Conservation (phyloP, 2,888 invertebrate species). For the Chaetoderma sp. region DNA sequence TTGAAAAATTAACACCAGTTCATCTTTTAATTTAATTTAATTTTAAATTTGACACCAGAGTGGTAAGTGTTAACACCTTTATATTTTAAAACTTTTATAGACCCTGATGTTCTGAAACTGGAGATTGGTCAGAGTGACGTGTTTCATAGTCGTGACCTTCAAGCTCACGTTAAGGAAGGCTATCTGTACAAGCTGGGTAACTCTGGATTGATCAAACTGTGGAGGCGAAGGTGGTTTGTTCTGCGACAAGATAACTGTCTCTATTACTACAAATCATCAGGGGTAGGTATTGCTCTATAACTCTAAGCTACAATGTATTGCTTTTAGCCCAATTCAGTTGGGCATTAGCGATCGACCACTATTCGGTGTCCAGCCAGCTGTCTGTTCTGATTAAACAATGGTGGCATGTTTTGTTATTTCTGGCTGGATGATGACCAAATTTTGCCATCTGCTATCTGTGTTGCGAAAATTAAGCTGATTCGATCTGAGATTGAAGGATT, state of each 20-base stretch:
- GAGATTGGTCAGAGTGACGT: slow-evolving; percentile 78
- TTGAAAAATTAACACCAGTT: too few relatives aligned
- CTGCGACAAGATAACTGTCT: slow-evolving; percentile 92
- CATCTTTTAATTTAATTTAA: not conserved
- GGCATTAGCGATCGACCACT: not conserved
- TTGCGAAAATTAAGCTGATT: not conserved
- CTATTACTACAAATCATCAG: slow-evolving; percentile 93
- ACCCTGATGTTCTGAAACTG: slow-evolving; percentile 83
- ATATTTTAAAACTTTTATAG: slow-evolving; percentile 48
- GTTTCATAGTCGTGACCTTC: slow-evolving; percentile 46
- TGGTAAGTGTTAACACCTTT: not conserved
- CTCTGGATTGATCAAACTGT: slow-evolving; percentile 67
- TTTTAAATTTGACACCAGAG: too few relatives aligned
- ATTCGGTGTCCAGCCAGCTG: not conserved
- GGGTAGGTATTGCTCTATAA: slow-evolving; percentile 74
- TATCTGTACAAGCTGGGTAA: slow-evolving; percentile 60
- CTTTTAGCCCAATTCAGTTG: not conserved
- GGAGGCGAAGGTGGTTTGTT: slow-evolving; percentile 92
- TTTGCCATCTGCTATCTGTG: not conserved
- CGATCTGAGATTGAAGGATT: not conserved
- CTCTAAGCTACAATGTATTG: too few relatives aligned
- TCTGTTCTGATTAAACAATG: not conserved
- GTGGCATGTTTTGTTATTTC: too few relatives aligned
- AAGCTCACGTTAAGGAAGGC: slow-evolving; percentile 58
- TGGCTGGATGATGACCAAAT: too few relatives aligned